Evolutionary conservation across 2,888 invertebrate species (phyloP), one percentile per base, ranked within the genome.

Genomic region (Leptinotarsa juncta): DNA sequence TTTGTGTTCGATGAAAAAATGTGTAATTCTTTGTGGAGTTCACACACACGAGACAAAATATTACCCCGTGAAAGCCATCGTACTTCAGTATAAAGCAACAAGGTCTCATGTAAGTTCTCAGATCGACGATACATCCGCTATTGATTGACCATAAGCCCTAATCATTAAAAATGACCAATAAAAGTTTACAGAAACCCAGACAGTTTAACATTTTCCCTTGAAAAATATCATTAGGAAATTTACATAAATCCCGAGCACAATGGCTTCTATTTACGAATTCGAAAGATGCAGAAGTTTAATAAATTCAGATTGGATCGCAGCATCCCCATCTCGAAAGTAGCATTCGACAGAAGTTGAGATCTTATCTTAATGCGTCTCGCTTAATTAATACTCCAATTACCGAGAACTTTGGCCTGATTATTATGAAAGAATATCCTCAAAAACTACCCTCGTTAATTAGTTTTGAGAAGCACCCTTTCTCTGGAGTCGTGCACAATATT

Each of bases 161-260:
- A 67, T 72, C 65, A 65, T 71, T 77, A 68, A 77, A 77, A 75
- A 62, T 73, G 71, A 71, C 57, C 69, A 71, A 77, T 62, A 67
- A 65, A 70, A 71, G 68, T 53, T 77, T 71, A 71, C 71, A 75
- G 71, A 75, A 32, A 32, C 7, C 7, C 32, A 32, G 32, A 32
- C 7, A 32, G 32, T 32, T 7, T 1, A 32, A 32, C 32, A 32
- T 7, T 32, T 7, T 73, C 50, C 74, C 72, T 72, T 72, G 70
- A 77, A 75, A 79, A 79, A 74, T 74, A 82, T 82, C 81, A 80
- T 82, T 78, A 81, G 80, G 77, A 79, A 81, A 82, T 82, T 82
- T 82, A 80, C 82, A 82, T 82, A 82, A 82, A 81, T 80, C 78
- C 81, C 79, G 74, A 77, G 79, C 78, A 78, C 76, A 77, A 80